phyloP scores from a whole-genome alignment of 2,113 vertebrate species.

The Meleagris gallopavo region DNA sequence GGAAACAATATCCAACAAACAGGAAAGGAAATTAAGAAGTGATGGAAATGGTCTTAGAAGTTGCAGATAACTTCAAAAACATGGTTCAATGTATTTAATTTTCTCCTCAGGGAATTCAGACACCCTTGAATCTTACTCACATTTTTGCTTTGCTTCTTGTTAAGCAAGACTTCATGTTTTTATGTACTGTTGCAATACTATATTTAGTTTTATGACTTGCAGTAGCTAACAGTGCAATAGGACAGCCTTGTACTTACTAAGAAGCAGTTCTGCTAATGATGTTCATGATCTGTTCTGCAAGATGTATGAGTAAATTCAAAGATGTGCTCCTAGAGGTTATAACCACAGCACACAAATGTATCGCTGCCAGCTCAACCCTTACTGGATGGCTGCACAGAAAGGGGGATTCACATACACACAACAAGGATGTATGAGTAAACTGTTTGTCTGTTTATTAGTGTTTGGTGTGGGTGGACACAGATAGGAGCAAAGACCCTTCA shows the following conservation, averaged over 20 bases:
- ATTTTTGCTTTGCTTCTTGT: neutral
- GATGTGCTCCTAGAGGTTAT: neutral
- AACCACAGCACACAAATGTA: neutral
- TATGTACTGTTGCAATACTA: neutral
- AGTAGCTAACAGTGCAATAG: neutral
- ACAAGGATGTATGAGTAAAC: neutral
- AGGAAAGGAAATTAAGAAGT: constrained; percentile 17
- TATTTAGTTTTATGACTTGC: neutral
- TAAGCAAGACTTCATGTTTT: neutral
- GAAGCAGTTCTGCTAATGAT: neutral
- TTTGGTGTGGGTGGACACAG: neutral
- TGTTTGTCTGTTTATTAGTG: neutral
- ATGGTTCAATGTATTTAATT: neutral
- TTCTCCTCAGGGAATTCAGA: constrained; percentile 6
- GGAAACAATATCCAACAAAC: constrained; percentile 28
- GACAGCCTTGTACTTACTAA: neutral
- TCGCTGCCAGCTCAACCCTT: neutral
- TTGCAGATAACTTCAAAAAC: neutral
- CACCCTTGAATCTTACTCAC: neutral
- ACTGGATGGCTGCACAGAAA: neutral
- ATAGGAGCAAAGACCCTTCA: neutral
- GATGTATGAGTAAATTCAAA: neutral
- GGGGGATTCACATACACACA: neutral
- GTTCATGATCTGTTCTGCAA: neutral
- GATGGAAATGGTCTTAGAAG: neutral